Conservation (phyloP, 2,797 vertebrate species). For the Novumbra hubbsi region DNA sequence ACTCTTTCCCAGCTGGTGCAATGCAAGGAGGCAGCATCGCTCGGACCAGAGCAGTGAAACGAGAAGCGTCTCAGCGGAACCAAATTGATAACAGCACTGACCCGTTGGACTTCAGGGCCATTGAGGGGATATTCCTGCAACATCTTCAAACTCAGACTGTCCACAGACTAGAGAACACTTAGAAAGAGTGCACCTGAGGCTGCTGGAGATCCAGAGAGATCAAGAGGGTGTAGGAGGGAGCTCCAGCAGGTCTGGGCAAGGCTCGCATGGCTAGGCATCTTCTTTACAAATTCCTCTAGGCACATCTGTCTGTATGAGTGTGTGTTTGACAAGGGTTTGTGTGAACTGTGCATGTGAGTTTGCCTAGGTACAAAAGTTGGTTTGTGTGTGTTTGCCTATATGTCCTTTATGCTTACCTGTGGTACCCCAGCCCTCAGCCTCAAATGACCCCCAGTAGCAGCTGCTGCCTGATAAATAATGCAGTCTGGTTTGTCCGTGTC, state of each 20-base stretch:
- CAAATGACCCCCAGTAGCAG: slow-evolving; percentile 40
- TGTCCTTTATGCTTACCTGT: slow-evolving; percentile 1
- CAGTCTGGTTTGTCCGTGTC: slow-evolving; percentile 55
- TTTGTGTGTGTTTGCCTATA: slow-evolving; percentile 9
- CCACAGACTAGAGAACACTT: not conserved
- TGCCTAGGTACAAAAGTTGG: not conserved
- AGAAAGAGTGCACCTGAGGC: not conserved
- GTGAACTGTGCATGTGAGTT: slow-evolving; percentile 1
- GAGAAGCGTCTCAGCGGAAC: too few relatives aligned
- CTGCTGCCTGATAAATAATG: slow-evolving; percentile 64
- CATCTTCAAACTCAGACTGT: not conserved
- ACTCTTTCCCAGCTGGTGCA: too few relatives aligned
- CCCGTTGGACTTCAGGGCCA: not conserved
- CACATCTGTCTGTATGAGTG: not conserved
- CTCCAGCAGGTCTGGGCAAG: slow-evolving; percentile 36
- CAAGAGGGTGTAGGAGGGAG: not conserved
- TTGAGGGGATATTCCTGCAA: not conserved
- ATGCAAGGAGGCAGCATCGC: too few relatives aligned
- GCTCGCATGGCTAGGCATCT: slow-evolving; percentile 37
- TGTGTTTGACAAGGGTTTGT: not conserved
- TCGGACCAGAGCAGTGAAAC: too few relatives aligned
- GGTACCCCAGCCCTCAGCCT: not conserved
- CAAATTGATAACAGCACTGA: not conserved
- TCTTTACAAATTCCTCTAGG: slow-evolving; percentile 44
- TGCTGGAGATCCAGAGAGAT: not conserved